phyloP scores from a whole-genome alignment of 2,888 invertebrate species.

The Drosophila picticornis region DNA sequence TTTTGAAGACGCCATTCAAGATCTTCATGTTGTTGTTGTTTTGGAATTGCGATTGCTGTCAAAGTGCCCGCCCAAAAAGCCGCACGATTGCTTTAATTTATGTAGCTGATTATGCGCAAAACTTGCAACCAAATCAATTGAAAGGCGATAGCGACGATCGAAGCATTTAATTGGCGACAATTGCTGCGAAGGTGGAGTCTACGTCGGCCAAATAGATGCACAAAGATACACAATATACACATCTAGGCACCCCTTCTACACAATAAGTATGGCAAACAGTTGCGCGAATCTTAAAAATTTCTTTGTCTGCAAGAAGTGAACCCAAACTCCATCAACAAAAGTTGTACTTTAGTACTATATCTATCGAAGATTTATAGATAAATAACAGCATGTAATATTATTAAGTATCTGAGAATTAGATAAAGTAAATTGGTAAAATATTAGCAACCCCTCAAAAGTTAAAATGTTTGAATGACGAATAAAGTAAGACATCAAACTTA shows the following conservation, averaged over 20 bases:
- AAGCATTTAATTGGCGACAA: slow-evolving; percentile 62
- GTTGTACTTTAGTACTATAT: neutral
- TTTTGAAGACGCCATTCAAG: slow-evolving; percentile 11
- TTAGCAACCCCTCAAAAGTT: neutral
- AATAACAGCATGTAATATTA: neutral
- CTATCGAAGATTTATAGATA: neutral
- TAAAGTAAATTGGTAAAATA: neutral
- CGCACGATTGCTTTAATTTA: slow-evolving; percentile 62
- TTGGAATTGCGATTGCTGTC: neutral
- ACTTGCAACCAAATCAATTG: slow-evolving; percentile 60
- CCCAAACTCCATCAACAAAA: neutral
- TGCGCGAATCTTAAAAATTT: neutral
- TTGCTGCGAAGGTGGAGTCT: slow-evolving; percentile 58
- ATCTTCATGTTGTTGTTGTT: neutral
- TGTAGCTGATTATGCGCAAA: slow-evolving; percentile 59
- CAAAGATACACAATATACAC: neutral
- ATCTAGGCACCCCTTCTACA: neutral
- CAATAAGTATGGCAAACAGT: neutral
- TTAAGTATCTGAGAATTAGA: neutral
- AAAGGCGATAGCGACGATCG: slow-evolving; percentile 32
- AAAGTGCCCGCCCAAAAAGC: slow-evolving; percentile 43
- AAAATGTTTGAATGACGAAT: neutral
- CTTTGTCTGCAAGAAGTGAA: neutral
- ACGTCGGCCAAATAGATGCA: neutral
- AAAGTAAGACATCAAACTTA: neutral